These are phyloP conservation scores for Drosophila fuyamai DNA, from an alignment of 1,140 invertebrate species.

Conservation along the genomic window DNA sequence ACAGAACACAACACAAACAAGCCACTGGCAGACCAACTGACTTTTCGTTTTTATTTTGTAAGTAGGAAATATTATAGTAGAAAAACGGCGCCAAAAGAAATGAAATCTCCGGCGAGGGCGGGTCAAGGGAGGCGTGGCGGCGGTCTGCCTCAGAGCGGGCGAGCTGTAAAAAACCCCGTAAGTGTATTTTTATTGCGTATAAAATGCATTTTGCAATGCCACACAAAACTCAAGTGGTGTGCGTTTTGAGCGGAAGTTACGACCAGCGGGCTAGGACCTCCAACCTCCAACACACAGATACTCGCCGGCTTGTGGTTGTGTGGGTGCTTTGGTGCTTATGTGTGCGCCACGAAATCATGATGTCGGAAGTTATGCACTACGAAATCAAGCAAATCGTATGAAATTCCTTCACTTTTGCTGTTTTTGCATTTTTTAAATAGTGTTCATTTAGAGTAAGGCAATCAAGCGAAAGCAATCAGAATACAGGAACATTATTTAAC, in stretches of 20 bases:
- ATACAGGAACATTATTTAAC: background rate
- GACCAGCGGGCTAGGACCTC: slow-evolving; percentile 55
- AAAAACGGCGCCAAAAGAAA: slow-evolving; percentile 70
- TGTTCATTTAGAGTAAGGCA: slow-evolving; percentile 23
- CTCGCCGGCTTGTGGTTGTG: slow-evolving; percentile 12
- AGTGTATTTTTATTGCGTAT: slow-evolving; percentile 83
- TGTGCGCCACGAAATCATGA: slow-evolving; percentile 30
- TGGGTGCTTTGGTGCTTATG: slow-evolving; percentile 14
- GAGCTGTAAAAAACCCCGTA: slow-evolving; percentile 73
- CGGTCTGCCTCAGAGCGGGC: slow-evolving; percentile 31
- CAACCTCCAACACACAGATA: slow-evolving; percentile 12
- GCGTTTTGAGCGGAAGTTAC: slow-evolving; percentile 74
- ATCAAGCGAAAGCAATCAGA: slow-evolving; percentile 15
- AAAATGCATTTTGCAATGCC: slow-evolving; percentile 81
- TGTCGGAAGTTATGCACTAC: slow-evolving; percentile 68
- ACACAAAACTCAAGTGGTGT: slow-evolving; percentile 77
- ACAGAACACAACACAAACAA: slow-evolving; percentile 43
- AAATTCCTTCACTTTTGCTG: slow-evolving; percentile 19
- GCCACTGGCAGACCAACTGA: slow-evolving; percentile 54
- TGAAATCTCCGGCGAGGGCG: slow-evolving; percentile 20
- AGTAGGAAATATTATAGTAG: slow-evolving; percentile 76
- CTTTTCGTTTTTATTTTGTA: slow-evolving; percentile 73
- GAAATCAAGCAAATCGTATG: slow-evolving; percentile 29
- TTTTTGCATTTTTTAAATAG: slow-evolving; percentile 18
- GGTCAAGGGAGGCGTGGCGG: background rate